Percentiles rank a stretch among this genome's conserved stretches.
Conservation (phyloP, 2,797 vertebrate species). For the Acestrorhynchus altus region DNA sequence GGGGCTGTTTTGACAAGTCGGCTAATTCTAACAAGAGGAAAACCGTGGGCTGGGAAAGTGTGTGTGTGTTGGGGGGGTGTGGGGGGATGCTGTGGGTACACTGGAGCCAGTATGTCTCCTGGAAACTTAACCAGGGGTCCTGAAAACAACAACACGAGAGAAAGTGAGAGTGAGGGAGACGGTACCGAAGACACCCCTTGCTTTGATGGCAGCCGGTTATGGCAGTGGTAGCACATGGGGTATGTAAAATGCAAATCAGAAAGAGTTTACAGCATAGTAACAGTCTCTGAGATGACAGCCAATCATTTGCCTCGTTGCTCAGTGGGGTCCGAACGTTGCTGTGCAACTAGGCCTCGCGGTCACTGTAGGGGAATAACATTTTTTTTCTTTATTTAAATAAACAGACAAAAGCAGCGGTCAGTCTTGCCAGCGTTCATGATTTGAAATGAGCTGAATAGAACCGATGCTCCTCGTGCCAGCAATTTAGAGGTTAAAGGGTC, state of each 20-base stretch:
- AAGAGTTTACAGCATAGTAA: slow-evolving; percentile 28
- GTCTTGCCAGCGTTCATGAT: not conserved
- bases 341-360: slow-evolving; percentile 35
- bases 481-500: slow-evolving; percentile 19
- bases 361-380: not conserved
- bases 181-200: slow-evolving; percentile 56
- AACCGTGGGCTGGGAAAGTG: slow-evolving; percentile 23
- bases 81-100: slow-evolving; percentile 60
- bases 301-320: slow-evolving; percentile 23
- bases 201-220: slow-evolving; percentile 66
- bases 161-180: slow-evolving; percentile 48
- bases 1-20: slow-evolving; percentile 77
- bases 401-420: not conserved
- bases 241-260: slow-evolving; percentile 37
- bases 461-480: too few relatives aligned
- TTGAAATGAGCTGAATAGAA: not conserved
- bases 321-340: slow-evolving; percentile 31
- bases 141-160: slow-evolving; percentile 69
- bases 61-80: slow-evolving; percentile 58
- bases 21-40: slow-evolving; percentile 57
- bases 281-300: slow-evolving; percentile 4
- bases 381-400: not conserved
- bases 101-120: slow-evolving; percentile 80
- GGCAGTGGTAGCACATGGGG: not conserved
- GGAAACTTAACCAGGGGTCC: slow-evolving; percentile 66